Percentiles rank a stretch among this genome's conserved stretches.
phyloP scores from a whole-genome alignment of 2,113 vertebrate species.

The Aspiorhynchus laticeps region DNA sequence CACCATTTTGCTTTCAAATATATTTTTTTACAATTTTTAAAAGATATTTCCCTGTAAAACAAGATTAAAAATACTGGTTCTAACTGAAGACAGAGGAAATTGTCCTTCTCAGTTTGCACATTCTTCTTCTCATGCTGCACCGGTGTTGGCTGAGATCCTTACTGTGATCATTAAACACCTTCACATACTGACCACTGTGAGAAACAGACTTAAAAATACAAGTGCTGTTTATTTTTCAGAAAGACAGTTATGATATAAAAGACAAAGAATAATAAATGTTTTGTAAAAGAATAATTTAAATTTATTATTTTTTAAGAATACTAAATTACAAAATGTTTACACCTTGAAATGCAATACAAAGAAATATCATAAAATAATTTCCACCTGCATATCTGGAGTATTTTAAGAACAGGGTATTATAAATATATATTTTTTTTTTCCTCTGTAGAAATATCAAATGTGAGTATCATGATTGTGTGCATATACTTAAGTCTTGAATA shows the following conservation, averaged over 20 bases:
- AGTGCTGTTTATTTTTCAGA: constrained; percentile 18
- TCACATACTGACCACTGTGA: too few species aligned
- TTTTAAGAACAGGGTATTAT: neutral
- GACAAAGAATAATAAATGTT: too few species aligned
- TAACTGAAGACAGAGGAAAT: neutral
- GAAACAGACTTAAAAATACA: neutral
- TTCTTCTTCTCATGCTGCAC: constrained; percentile 26
- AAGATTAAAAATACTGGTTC: too few species aligned
- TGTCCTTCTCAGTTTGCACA: neutral
- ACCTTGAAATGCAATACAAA: neutral
- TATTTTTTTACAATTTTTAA: too few species aligned
- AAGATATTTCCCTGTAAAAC: too few species aligned
- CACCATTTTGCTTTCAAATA: too few species aligned
- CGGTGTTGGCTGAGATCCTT: constrained; percentile 95
- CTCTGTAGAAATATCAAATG: neutral
- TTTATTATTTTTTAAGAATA: neutral
- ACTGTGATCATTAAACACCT: constrained; percentile 52
- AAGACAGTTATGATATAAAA: neutral
- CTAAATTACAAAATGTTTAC: constrained; percentile 18
- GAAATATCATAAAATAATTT: neutral
- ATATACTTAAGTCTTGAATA: neutral
- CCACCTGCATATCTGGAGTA: neutral
- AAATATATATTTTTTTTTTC: neutral
- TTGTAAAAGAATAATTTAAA: neutral
- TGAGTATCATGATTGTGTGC: neutral